A percentile compares a stretch with the other conserved stretches of the same genome.
Conservation (phyloP, 2,797 vertebrate species). For the Okamejei kenojei region DNA sequence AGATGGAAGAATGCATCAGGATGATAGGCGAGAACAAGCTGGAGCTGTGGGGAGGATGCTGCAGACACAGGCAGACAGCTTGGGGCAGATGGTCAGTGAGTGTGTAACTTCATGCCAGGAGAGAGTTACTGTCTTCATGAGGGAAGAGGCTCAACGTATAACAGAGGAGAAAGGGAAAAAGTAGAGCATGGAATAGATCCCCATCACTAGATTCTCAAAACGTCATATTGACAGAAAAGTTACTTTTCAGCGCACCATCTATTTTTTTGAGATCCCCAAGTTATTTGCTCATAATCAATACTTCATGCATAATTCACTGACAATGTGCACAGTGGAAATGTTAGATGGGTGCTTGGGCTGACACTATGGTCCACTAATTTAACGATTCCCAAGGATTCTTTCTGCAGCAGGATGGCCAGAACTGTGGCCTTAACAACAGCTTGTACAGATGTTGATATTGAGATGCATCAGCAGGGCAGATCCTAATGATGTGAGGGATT, state of each 20-base stretch:
- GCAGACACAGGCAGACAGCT: not conserved
- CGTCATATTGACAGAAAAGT: too few species aligned
- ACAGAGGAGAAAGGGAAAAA: not conserved
- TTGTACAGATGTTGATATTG: not conserved
- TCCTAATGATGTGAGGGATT: not conserved
- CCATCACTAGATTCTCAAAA: too few species aligned
- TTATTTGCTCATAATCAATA: too few species aligned
- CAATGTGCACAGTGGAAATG: too few species aligned
- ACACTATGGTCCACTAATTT: not conserved
- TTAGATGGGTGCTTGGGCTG: too few species aligned
- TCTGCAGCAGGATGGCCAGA: too few species aligned
- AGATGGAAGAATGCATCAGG: not conserved
- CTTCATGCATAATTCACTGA: too few species aligned
- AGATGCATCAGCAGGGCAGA: not conserved
- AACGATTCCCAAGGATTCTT: not conserved
- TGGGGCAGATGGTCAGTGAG: not conserved
- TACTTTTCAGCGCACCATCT: too few species aligned
- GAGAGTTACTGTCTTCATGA: not conserved
- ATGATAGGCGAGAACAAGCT: not conserved
- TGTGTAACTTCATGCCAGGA: not conserved
- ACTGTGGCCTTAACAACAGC: too few species aligned
- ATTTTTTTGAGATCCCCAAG: too few species aligned
- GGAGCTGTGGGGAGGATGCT: not conserved
- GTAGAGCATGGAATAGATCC: not conserved
- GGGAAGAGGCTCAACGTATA: not conserved